These are phyloP conservation scores for Valencia hispanica DNA, from an alignment of 2,797 vertebrate species.

Conservation along the genomic window DNA sequence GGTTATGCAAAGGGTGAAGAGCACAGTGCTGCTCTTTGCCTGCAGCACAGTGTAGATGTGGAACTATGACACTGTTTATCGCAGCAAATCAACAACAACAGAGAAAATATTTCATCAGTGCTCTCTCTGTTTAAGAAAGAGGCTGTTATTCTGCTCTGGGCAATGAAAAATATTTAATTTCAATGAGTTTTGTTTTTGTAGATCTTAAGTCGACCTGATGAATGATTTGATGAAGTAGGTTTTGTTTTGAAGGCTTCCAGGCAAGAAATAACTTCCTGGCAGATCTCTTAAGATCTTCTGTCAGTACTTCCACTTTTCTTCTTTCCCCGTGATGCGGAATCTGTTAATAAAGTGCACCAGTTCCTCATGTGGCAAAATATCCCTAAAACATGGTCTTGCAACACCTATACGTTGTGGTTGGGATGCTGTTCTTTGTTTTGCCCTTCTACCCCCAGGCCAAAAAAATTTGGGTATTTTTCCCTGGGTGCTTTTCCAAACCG, in stretches of 20 bases:
- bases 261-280: neutral
- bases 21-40: slow-evolving; percentile 18
- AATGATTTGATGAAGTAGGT: neutral
- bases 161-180: neutral
- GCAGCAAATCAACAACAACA: slow-evolving; percentile 21
- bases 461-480: too few relatives aligned
- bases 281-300: neutral
- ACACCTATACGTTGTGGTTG: neutral
- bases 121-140: neutral
- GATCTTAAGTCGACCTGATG: neutral
- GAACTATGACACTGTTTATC: slow-evolving; percentile 25
- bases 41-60: slow-evolving; percentile 18
- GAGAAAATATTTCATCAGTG: neutral
- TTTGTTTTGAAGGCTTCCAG: neutral
- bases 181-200: neutral
- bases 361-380: neutral
- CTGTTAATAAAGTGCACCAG: neutral
- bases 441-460: neutral
- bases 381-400: neutral
- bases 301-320: too few relatives aligned
- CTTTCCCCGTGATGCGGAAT: neutral
- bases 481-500: too few relatives aligned
- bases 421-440: neutral
- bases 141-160: neutral
- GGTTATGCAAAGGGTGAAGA: slow-evolving; percentile 34